Percentiles rank a stretch among this genome's conserved stretches.
phyloP scores from a whole-genome alignment of 2,888 invertebrate genomes.

The Dryadula phaetusa region DNA sequence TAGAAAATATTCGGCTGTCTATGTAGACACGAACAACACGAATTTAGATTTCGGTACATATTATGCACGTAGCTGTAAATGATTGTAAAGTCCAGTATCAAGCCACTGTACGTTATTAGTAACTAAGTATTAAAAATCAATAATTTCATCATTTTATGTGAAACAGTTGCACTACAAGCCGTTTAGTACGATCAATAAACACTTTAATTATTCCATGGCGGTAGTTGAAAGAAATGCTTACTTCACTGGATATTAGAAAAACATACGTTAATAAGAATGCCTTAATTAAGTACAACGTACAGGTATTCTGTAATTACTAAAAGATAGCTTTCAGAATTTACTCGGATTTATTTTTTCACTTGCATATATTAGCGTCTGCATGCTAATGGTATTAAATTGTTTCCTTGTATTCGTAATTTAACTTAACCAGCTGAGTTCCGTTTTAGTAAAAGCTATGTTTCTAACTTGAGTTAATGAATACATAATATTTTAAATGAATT shows the following conservation, averaged over 20 bases:
- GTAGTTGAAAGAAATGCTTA: slow-evolving; percentile 12
- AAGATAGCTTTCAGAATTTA: slow-evolving; percentile 14
- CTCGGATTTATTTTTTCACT: slow-evolving; percentile 25
- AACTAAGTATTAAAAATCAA: too few relatives aligned
- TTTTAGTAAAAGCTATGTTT: background rate
- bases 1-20: too few relatives aligned
- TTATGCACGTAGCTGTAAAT: too few relatives aligned
- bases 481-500: background rate
- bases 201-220: background rate
- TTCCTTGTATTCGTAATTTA: slow-evolving; percentile 19
- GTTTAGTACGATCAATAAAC: too few relatives aligned
- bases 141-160: too few relatives aligned
- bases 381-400: slow-evolving; percentile 34
- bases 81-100: too few relatives aligned
- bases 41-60: too few relatives aligned
- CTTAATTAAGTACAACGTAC: slow-evolving; percentile 29
- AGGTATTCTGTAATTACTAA: slow-evolving; percentile 28
- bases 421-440: slow-evolving; percentile 19
- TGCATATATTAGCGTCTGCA: slow-evolving; percentile 28
- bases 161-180: too few relatives aligned
- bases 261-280: background rate
- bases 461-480: background rate
- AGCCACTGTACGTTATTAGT: too few relatives aligned
- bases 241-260: background rate
- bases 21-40: too few relatives aligned